These are phyloP conservation scores for Suillia variegata DNA, from an alignment of 2,888 invertebrate genomes.

Conservation along the genomic window DNA sequence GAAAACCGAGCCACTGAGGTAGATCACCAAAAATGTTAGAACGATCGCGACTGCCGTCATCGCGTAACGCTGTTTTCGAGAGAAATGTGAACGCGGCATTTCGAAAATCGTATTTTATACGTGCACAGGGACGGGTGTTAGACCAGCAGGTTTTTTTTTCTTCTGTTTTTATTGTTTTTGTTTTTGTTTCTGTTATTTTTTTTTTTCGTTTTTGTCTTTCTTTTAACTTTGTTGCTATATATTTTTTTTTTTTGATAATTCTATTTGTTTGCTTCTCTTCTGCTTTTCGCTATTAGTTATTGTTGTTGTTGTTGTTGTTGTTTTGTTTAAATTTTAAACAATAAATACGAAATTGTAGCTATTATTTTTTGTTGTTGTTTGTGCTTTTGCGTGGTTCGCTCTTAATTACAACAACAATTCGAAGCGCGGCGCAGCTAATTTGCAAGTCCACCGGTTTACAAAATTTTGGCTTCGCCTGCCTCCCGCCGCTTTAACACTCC, in stretches of 20 bases:
- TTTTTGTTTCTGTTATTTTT: neutral
- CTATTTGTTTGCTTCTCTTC: neutral
- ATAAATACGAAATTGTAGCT: too few relatives aligned
- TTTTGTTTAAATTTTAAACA: too few relatives aligned
- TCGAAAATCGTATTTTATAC: slow-evolving; percentile 42
- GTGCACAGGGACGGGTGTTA: neutral
- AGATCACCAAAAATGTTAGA: slow-evolving; percentile 48
- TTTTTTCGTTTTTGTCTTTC: neutral
- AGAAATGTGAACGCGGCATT: slow-evolving; percentile 58
- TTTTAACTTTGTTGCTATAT: neutral
- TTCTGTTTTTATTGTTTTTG: neutral
- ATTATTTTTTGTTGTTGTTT: neutral
- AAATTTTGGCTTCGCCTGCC: too few relatives aligned
- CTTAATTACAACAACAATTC: neutral
- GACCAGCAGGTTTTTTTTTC: slow-evolving; percentile 4
- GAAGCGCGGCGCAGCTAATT: neutral
- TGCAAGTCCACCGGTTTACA: neutral
- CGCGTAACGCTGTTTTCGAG: slow-evolving; percentile 52
- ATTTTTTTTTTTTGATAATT: neutral
- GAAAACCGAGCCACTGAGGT: slow-evolving; percentile 45
- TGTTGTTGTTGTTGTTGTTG: neutral
- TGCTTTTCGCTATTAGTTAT: neutral
- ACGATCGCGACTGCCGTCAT: slow-evolving; percentile 50
- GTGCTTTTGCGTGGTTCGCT: neutral
- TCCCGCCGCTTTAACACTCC: too few relatives aligned